phyloP scores from a whole-genome alignment of 2,888 invertebrate genomes.

The Noctua fimbriata region DNA sequence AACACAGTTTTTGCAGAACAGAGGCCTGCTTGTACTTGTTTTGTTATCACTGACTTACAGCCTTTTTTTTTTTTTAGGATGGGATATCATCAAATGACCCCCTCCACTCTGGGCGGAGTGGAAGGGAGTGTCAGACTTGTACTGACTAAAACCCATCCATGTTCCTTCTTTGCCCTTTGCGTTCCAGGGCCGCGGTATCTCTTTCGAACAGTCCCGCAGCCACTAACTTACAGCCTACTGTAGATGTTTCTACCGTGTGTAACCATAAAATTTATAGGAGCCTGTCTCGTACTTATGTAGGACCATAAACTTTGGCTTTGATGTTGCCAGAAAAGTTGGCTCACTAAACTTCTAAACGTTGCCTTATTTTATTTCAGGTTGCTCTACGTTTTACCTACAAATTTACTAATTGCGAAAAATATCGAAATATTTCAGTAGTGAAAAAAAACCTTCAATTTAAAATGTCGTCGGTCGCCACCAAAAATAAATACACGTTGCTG shows the following conservation, averaged over 20 bases:
- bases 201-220: no score
- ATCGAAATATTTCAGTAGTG: not conserved
- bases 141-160: no score
- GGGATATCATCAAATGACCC: no score
- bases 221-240: not conserved
- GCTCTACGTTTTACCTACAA: no score
- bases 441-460: slow-evolving; percentile 7
- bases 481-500: slow-evolving; percentile 20
- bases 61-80: no score
- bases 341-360: not conserved
- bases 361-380: not conserved
- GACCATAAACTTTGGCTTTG: not conserved
- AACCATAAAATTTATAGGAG: not conserved
- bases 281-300: not conserved
- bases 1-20: not conserved
- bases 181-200: no score
- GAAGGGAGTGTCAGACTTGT: no score
- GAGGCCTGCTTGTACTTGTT: not conserved
- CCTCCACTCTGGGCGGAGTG: no score
- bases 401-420: not conserved
- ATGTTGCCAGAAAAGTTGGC: not conserved
- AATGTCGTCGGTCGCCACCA: slow-evolving; percentile 25
- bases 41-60: not conserved
- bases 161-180: no score
- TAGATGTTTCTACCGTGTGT: not conserved